Evolutionary conservation across 2,888 invertebrate species (phyloP), one percentile per base, ranked within the genome.

Genomic region (Allacma fusca): DNA sequence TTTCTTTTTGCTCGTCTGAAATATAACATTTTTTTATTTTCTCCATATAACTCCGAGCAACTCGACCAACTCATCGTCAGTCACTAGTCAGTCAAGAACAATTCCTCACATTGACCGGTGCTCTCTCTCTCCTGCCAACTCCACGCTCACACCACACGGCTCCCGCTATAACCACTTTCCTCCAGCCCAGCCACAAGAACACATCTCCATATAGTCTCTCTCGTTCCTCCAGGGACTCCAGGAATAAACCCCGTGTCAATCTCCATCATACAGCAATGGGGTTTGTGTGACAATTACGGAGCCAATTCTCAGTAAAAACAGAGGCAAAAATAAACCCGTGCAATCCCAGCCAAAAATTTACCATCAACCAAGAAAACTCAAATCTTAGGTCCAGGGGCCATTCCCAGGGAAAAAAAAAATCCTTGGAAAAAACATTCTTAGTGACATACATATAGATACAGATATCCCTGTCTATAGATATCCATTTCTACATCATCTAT

Each of bases 41-140:
- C 43, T 69, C 69, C 44, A 69, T 50, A 67, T 67, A 34, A 34
- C 34, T 67, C 21, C 34, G 19, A 44, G 44, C 43, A 19, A 68
- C 28, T 68, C 34, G 68, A 16, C 68, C 68, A 68, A 68, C 69
- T 34, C 69, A 69, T 43, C 23, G 21, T 34, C 40, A 69, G 43
- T 43, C 69, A 43, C 19, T 43, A 69, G 69, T 69, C 69, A 69
- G 69, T 69, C 69, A 69, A 44, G 44, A 69, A 43, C 43, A 44
- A 62, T 62, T 24, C 23, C 26, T 26, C 50, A 50, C 50, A 19
- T 50, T 50, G 50, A 50, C 50, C 50, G 50, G 50, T 50, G n/a
- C 50, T 50, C 19, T 13, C 50, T 50, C 19, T 13, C 50, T 50
- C 50, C n/a, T 50, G 50, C 50, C 50, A 50, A 50, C 50, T 50